A percentile compares a stretch with the other conserved stretches of the same genome.
These are phyloP conservation scores for Pantelozetes paolii DNA, from an alignment of 2,888 invertebrate species.

Conservation along the genomic window DNA sequence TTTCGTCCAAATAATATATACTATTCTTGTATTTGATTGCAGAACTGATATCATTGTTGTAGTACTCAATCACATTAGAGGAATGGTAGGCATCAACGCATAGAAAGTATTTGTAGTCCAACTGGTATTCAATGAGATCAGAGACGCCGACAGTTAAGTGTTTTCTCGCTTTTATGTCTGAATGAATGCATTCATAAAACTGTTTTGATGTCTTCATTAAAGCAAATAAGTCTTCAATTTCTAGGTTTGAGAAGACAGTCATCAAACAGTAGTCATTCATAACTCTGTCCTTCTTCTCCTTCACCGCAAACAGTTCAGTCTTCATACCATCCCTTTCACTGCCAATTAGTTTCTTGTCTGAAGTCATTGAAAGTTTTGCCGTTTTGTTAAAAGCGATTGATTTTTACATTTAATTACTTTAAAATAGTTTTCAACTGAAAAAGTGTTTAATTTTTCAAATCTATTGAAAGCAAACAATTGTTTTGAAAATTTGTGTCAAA, in stretches of 20 bases:
- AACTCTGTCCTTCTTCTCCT: not conserved
- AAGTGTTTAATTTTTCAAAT: no score
- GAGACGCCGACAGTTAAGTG: not conserved
- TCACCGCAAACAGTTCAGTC: no score
- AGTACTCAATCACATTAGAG: not conserved
- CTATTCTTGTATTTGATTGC: not conserved
- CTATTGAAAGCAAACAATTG: no score
- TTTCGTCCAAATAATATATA: not conserved
- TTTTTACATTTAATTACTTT: no score
- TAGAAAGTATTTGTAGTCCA: not conserved
- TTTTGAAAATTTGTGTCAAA: no score
- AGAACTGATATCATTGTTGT: not conserved
- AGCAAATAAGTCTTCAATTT: not conserved
- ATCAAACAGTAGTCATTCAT: constrained; percentile 5
- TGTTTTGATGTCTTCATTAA: not conserved
- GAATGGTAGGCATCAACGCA: not conserved
- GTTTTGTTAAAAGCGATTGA: no score
- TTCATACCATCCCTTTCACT: no score
- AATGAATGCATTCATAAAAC: not conserved
- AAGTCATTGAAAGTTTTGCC: no score
- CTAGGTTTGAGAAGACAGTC: not conserved
- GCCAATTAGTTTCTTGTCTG: no score
- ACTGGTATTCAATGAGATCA: not conserved
- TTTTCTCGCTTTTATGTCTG: not conserved
- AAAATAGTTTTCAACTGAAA: no score